Evolutionary conservation across 2,113 vertebrate genomes (phyloP).

Genomic region (Chlorodrepanis virens): DNA sequence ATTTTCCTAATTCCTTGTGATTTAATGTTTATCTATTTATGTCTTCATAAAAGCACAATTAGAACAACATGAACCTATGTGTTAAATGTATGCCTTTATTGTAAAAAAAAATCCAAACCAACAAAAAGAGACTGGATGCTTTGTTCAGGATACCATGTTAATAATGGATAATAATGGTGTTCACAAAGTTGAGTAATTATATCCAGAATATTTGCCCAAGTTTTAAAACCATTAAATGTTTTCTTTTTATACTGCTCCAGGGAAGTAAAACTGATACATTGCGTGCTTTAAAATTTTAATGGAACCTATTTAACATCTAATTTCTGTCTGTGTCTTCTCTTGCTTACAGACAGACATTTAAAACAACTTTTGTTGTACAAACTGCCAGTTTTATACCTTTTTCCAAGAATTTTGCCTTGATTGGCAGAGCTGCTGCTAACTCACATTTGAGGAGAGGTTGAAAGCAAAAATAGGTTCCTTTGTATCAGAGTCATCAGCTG

Average conservation of each 20-base stretch:
- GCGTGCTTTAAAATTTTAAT: not conserved
- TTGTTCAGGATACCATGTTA: not conserved
- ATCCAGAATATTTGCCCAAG: not conserved
- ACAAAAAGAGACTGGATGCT: not conserved
- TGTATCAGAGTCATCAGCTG: not conserved
- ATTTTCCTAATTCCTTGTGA: not conserved
- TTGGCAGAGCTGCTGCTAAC: not conserved
- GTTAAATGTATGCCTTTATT: not conserved
- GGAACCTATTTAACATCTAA: not conserved
- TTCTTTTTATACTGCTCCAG: not conserved
- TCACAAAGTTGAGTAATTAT: not conserved
- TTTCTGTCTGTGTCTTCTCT: not conserved
- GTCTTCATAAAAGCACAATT: not conserved
- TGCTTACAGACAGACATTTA: not conserved
- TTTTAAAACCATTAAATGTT: not conserved
- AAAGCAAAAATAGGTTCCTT: not conserved
- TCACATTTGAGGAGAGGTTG: not conserved
- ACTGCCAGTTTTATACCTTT: not conserved
- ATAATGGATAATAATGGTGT: not conserved
- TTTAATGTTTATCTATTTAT: not conserved
- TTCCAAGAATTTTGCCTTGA: not conserved
- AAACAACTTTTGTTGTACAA: not conserved
- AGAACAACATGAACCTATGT: not conserved
- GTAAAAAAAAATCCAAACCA: not conserved
- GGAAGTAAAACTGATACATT: not conserved